These are phyloP conservation scores for Telmatherina bonti DNA, from an alignment of 2,797 vertebrate species.

Conservation along the genomic window DNA sequence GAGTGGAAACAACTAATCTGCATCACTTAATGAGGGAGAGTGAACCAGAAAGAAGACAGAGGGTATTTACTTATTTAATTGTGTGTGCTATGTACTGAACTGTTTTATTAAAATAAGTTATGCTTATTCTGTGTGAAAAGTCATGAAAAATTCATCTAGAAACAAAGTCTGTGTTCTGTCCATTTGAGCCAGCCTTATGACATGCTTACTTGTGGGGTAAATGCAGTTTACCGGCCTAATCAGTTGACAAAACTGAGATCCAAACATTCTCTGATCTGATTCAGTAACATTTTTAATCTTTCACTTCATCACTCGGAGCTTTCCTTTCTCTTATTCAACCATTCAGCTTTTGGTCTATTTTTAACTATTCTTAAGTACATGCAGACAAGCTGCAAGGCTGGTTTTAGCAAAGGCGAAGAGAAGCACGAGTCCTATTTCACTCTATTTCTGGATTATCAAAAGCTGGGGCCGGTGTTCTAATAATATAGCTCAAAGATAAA, in stretches of 20 bases:
- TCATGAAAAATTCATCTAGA: background rate
- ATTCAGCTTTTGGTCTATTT: constrained; percentile 77
- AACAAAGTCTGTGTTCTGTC: background rate
- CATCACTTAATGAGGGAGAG: constrained; percentile 16
- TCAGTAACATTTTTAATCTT: constrained; percentile 69
- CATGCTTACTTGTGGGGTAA: constrained; percentile 1
- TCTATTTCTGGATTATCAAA: constrained; percentile 78
- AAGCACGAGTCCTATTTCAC: constrained; percentile 52
- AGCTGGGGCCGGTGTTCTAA: constrained; percentile 67
- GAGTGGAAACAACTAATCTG: constrained; percentile 16
- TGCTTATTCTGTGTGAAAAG: constrained; percentile 16
- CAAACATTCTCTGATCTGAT: constrained; percentile 69
- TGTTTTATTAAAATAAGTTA: background rate
- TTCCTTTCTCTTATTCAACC: constrained; percentile 50
- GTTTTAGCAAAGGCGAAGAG: constrained; percentile 64
- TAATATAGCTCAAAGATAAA: constrained; percentile 71
- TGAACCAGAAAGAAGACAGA: constrained; percentile 7
- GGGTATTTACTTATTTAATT: constrained; percentile 2
- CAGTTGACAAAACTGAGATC: constrained; percentile 45
- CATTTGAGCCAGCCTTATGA: background rate
- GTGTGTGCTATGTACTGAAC: background rate
- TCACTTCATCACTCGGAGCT: constrained; percentile 61
- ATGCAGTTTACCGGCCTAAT: constrained; percentile 30
- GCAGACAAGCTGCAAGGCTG: constrained; percentile 62
- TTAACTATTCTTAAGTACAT: constrained; percentile 77